Evolutionary conservation across 2,888 invertebrate genomes (phyloP).

Genomic region (Asteroscopus sphinx): DNA sequence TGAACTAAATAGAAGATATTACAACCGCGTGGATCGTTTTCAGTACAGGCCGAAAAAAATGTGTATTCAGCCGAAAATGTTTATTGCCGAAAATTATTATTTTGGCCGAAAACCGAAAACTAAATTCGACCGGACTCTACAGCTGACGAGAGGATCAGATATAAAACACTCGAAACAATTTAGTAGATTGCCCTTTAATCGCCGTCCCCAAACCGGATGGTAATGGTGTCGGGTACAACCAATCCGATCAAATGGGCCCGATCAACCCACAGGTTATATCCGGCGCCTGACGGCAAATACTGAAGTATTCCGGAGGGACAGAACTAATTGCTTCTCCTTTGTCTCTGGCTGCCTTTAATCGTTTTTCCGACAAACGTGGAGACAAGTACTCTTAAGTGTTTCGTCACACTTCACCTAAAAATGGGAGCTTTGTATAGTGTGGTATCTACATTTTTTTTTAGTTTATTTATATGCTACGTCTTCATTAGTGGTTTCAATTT

Average conservation of each 20-base stretch:
- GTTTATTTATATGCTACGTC: no score
- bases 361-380: neutral
- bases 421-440: neutral
- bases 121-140: no score
- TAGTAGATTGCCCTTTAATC: constrained; percentile 26
- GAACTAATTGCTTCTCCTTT: constrained; percentile 18
- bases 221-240: constrained; percentile 17
- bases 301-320: constrained; percentile 9
- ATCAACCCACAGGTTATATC: constrained; percentile 22
- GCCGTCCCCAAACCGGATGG: constrained; percentile 2
- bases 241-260: constrained; percentile 12
- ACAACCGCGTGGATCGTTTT: no score
- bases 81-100: no score
- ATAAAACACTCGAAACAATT: constrained; percentile 31
- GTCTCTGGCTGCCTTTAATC: constrained; percentile 11
- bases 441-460: no score
- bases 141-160: constrained; percentile 1
- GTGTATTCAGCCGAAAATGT: no score
- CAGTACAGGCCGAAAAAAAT: no score
- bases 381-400: constrained; percentile 1
- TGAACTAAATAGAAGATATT: no score
- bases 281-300: constrained; percentile 13
- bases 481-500: no score
- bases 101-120: no score
- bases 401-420: constrained; percentile 2